Evolutionary conservation across 2,888 invertebrate species (phyloP), one percentile per base, ranked within the genome.

Genomic region (Agonum fuliginosum): DNA sequence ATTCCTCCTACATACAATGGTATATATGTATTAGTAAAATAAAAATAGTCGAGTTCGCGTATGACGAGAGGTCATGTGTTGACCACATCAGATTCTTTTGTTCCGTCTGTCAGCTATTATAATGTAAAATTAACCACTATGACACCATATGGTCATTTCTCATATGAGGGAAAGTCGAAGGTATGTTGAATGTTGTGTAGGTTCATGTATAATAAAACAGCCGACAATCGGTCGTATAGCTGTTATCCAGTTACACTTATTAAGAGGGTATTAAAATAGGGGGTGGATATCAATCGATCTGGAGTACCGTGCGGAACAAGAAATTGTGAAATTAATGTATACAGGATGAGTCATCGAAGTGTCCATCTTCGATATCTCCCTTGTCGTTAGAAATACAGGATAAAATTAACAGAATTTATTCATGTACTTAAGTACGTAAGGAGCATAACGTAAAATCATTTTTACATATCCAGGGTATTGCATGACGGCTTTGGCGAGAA

Each of bases 111-210:
- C 41, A 12, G 10, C 30, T 30, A 30, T 10, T 2, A 30, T 10
- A n/a, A n/a, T n/a, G n/a, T n/a, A n/a, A n/a, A n/a, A 30, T 30
- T 30, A 30, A 41, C 41, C 41, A 41, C 10, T 10, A 5, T 4
- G n/a, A 3, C 3, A 14, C 3, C 41, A 41, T 41, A 1, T 41
- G 41, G 1, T 41, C 12, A 41, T 1, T 41, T 41, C 41, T 41
- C 41, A 41, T 41, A 41, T n/a, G n/a, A 41, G 41, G 41, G 41
- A 41, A 30, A 41, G 41, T 41, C 41, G 41, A n/a, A 41, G n/a
- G n/a, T n/a, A n/a, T n/a, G n/a, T n/a, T n/a, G n/a, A n/a, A n/a
- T n/a, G n/a, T n/a, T n/a, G n/a, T n/a, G n/a, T n/a, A n/a, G n/a
- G n/a, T n/a, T n/a, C 12, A n/a, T 5, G 41, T 41, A 41, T 41